These are phyloP conservation scores for Callosobruchus maculatus DNA, from an alignment of 2,888 invertebrate genomes.

Conservation along the genomic window DNA sequence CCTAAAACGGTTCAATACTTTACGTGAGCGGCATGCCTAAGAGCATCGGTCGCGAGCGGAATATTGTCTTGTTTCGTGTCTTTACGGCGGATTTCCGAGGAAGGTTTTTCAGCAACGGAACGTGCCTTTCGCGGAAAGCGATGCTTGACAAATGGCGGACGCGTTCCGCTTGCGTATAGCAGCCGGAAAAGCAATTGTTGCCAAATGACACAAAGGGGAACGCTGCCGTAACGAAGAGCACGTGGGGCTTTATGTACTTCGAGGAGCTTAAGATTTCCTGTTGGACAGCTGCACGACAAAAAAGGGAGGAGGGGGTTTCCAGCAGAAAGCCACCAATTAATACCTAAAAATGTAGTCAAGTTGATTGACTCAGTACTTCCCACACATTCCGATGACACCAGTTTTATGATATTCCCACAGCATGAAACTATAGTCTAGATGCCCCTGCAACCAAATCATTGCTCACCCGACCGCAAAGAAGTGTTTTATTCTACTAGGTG, in stretches of 20 bases:
- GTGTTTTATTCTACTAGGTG: too few species aligned
- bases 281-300: too few species aligned
- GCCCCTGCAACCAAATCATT: too few species aligned
- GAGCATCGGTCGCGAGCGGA: conserved; percentile 16
- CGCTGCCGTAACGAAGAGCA: not conserved
- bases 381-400: too few species aligned
- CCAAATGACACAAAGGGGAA: not conserved
- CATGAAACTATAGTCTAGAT: too few species aligned
- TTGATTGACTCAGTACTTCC: too few species aligned
- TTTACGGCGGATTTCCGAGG: not conserved
- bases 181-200: not conserved
- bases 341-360: too few species aligned
- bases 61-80: conserved; percentile 17
- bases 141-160: not conserved
- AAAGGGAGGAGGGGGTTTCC: too few species aligned
- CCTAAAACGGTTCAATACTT: conserved; percentile 38
- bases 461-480: too few species aligned
- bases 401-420: too few species aligned
- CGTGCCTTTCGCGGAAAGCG: not conserved
- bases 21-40: conserved; percentile 35
- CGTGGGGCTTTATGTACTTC: not conserved
- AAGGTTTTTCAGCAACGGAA: not conserved
- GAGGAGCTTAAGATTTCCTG: not conserved
- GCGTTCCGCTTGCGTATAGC: not conserved
- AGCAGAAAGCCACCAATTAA: too few species aligned